Evolutionary conservation across 2,113 vertebrate species (phyloP), one percentile per base, ranked within the genome.

Genomic region (Ammodytes dubius): DNA sequence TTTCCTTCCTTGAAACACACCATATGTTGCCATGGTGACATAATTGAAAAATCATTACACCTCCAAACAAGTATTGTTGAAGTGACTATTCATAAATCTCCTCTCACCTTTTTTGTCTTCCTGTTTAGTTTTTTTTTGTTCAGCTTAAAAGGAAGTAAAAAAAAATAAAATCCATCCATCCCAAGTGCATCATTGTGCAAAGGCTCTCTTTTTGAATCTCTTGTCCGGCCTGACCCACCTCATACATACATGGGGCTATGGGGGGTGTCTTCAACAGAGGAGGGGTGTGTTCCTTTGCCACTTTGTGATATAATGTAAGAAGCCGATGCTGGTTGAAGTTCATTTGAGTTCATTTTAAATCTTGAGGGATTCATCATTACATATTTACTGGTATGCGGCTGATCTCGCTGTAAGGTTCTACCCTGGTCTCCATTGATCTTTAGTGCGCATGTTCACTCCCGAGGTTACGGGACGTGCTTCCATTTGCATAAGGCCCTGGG

Each of bases 401-500:
- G 95, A 97, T 97, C 96, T 95, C 96, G 97, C 97, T 97, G 96
- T 97, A 96, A 98, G 97, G 95, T 97, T 96, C 97, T 96, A 94
- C 96, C 95, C 95, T 90, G 93, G 71, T 89, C 94, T 27, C 95
- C 96, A 97, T 99, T 99, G 98, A 99, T 99, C 96, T 27, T 27
- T 97, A 97, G 95, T 96, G 96, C 96, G 96, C 97, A 98, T 97
- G 97, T 97, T 96, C 96, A 95, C 96, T 97, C 96, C 96, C 92
- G 92, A 93, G 97, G 95, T 98, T 99, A 96, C 95, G 91, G 95
- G 96, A 97, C 94, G 96, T 97, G 97, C 95, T 95, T 96, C 96
- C 96, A 98, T 99, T 99, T 99, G 97, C 98, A 99, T 99, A 99
- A 97, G 95, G 98, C 98, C 97, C 97, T 98, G 97, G 97, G 98